Evolutionary conservation across 2,113 vertebrate genomes (phyloP).

Genomic region (Chloropsis cyanopogon): DNA sequence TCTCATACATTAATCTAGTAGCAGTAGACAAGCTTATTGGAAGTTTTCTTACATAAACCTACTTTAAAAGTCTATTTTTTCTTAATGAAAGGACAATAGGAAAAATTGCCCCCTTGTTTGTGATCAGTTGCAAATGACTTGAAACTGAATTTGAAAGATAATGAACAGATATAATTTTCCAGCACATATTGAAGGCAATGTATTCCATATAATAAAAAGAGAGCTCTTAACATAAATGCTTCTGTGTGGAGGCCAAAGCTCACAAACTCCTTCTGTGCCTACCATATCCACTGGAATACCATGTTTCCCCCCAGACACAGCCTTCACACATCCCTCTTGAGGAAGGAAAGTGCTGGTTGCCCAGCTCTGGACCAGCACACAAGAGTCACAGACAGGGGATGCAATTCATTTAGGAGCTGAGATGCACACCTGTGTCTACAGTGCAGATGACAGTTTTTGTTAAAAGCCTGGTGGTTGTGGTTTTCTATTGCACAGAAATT

Average conservation of each 20-base stretch:
- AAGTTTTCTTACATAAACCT: neutral
- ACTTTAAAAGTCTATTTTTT: neutral
- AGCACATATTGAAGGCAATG: neutral
- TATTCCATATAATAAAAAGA: neutral
- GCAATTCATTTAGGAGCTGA: neutral
- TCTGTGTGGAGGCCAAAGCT: neutral
- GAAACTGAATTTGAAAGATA: neutral
- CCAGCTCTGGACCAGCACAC: neutral
- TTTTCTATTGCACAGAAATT: neutral
- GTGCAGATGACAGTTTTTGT: neutral
- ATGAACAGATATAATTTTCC: neutral
- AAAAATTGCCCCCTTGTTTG: neutral
- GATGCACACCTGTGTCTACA: neutral
- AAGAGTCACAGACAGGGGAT: fast-evolving
- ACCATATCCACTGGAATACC: neutral
- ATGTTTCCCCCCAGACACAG: neutral
- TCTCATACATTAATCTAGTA: neutral
- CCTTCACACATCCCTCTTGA: neutral
- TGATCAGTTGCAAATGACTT: neutral
- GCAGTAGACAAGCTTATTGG: neutral
- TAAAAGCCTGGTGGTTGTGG: neutral
- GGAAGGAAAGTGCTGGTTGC: neutral
- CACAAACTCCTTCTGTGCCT: neutral
- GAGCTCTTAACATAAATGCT: neutral
- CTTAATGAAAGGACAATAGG: neutral